Evolutionary conservation across 2,888 invertebrate species (phyloP).

Genomic region (Encarsia formosa): DNA sequence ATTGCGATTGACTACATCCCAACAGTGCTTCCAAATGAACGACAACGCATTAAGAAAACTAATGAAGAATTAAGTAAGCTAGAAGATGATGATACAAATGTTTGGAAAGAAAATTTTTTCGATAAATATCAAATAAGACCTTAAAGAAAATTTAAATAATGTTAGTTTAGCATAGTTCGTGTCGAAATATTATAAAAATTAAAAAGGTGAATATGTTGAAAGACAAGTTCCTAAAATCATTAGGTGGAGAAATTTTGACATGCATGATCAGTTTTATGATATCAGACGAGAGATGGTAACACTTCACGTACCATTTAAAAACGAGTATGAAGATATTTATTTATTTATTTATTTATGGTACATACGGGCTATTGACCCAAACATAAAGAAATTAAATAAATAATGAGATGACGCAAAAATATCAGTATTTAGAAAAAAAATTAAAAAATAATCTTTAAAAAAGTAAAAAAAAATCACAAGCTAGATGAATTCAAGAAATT

Average conservation of each 20-base stretch:
- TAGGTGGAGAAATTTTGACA: constrained; percentile 44
- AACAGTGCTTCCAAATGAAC: constrained; percentile 41
- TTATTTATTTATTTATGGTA: no score
- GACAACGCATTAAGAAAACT: constrained; percentile 42
- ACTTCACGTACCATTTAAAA: constrained; percentile 43
- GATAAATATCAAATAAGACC: constrained; percentile 42
- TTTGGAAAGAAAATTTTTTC: constrained; percentile 49
- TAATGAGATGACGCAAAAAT: no score
- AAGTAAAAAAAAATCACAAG: no score
- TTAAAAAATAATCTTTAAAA: no score
- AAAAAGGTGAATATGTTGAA: neutral
- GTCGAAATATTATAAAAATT: constrained; percentile 32
- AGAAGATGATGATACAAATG: constrained; percentile 34
- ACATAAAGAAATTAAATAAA: no score
- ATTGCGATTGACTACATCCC: constrained; percentile 31
- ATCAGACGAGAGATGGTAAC: constrained; percentile 33
- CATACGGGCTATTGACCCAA: no score
- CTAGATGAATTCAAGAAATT: no score
- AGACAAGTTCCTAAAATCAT: constrained; percentile 32
- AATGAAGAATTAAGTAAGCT: constrained; percentile 33
- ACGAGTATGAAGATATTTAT: constrained; percentile 42
- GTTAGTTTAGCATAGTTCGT: constrained; percentile 47
- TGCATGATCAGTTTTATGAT: constrained; percentile 33
- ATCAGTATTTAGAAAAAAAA: no score
- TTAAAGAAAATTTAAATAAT: constrained; percentile 27